Evolutionary conservation across 2,797 vertebrate species (phyloP).

Genomic region (Pangasius krempfi): DNA sequence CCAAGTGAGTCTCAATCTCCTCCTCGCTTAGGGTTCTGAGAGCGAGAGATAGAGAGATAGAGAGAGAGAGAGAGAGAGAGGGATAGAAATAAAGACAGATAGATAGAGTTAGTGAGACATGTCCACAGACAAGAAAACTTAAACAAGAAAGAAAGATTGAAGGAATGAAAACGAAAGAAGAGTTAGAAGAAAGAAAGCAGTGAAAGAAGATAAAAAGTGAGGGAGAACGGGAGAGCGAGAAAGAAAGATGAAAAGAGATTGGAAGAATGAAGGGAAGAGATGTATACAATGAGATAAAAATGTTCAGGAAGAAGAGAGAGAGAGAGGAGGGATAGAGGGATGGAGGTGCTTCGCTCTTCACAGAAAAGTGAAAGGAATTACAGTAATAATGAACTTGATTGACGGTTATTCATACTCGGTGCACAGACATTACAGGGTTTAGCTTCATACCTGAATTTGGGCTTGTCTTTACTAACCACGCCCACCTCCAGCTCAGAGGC

Average conservation of each 20-base stretch:
- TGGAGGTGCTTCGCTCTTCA: not conserved
- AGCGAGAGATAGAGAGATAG: constrained; percentile 55
- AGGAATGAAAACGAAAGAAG: not conserved
- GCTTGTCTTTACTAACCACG: constrained; percentile 74
- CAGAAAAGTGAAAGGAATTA: not conserved
- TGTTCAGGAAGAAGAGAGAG: not conserved
- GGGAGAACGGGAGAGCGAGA: not conserved
- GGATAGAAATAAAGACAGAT: too few relatives aligned
- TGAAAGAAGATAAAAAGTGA: not conserved
- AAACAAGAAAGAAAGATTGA: not conserved
- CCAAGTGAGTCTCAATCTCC: constrained; percentile 74
- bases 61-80: not conserved
- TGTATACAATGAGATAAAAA: not conserved
- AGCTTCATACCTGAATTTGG: constrained; percentile 75
- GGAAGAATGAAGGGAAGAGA: not conserved
- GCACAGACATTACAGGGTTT: not conserved
- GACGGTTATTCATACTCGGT: not conserved
- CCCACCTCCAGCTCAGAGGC: constrained; percentile 75
- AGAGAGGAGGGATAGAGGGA: too few relatives aligned
- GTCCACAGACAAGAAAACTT: not conserved
- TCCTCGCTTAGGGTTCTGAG: constrained; percentile 70
- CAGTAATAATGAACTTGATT: not conserved
- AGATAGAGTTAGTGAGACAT: constrained; percentile 7
- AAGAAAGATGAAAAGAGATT: not conserved
- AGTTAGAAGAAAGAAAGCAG: not conserved